phyloP scores from a whole-genome alignment of 2,888 invertebrate genomes.

The Pycnomerus fuliginosus region DNA sequence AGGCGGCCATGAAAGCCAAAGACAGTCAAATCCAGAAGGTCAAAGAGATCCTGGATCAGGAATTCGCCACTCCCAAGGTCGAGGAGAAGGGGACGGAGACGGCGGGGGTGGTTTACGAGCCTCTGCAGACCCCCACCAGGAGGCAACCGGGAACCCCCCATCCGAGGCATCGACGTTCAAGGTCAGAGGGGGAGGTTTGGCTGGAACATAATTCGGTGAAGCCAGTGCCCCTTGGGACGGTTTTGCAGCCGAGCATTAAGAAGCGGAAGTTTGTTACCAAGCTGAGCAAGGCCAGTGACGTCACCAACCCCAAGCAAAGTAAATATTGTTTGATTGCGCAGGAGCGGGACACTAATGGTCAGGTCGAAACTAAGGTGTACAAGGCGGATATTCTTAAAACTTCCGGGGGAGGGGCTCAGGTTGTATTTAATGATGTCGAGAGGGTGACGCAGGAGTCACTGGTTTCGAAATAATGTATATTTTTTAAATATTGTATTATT shows the following conservation, averaged over 20 bases:
- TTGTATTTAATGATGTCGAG: constrained; percentile 94
- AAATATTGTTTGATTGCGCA: constrained; percentile 77
- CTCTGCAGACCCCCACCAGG: too few species aligned
- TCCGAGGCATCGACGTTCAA: neutral
- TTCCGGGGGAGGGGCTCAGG: constrained; percentile 91
- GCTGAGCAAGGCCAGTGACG: constrained; percentile 75
- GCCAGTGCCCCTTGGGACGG: constrained; percentile 80
- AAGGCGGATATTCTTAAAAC: constrained; percentile 95
- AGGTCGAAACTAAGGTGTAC: constrained; percentile 87
- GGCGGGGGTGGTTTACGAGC: too few species aligned
- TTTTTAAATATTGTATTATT: too few species aligned
- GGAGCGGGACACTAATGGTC: constrained; percentile 63
- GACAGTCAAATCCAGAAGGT: constrained; percentile 63
- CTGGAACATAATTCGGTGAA: constrained; percentile 84
- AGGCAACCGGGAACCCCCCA: too few species aligned
- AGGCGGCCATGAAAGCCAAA: too few species aligned
- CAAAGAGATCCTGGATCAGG: too few species aligned
- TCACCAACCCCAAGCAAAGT: constrained; percentile 65
- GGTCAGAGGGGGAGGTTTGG: too few species aligned
- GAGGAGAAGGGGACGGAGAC: constrained; percentile 34
- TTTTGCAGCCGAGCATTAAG: constrained; percentile 81
- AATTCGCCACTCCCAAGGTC: constrained; percentile 33
- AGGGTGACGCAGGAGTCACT: constrained; percentile 80
- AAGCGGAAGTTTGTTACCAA: constrained; percentile 82
- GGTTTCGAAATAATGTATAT: too few species aligned